Conservation (phyloP, 2,113 vertebrate species). For the Microcebus tavaratra region DNA sequence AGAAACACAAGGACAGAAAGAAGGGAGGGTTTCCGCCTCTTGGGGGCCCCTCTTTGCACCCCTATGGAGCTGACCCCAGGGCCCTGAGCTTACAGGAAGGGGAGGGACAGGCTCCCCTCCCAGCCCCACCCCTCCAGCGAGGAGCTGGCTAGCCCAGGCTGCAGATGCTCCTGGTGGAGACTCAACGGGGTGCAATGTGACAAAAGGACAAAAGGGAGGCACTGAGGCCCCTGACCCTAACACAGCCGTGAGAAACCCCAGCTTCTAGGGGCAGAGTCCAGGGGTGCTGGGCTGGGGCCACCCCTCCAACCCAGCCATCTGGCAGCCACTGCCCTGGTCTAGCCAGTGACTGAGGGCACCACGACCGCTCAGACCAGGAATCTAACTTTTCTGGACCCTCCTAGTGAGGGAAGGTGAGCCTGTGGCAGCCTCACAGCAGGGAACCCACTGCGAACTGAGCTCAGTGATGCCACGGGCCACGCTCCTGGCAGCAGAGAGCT, state of each 20-base stretch:
- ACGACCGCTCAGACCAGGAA: background rate
- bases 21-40: background rate
- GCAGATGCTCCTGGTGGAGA: background rate
- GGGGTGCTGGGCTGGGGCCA: background rate
- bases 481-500: too few relatives aligned
- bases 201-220: background rate
- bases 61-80: background rate
- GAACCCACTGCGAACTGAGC: rapidly evolving
- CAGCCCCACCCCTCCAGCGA: background rate
- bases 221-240: background rate
- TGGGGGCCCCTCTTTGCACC: background rate
- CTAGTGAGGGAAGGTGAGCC: background rate
- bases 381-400: background rate
- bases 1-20: background rate
- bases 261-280: background rate
- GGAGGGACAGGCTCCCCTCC: background rate
- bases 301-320: background rate
- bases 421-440: background rate
- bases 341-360: background rate
- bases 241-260: background rate
- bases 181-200: rapidly evolving
- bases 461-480: background rate
- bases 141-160: background rate
- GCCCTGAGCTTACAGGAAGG: background rate
- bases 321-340: background rate